Evolutionary conservation across 2,113 vertebrate genomes (phyloP).

Genomic region (Phyllostomus discolor): DNA sequence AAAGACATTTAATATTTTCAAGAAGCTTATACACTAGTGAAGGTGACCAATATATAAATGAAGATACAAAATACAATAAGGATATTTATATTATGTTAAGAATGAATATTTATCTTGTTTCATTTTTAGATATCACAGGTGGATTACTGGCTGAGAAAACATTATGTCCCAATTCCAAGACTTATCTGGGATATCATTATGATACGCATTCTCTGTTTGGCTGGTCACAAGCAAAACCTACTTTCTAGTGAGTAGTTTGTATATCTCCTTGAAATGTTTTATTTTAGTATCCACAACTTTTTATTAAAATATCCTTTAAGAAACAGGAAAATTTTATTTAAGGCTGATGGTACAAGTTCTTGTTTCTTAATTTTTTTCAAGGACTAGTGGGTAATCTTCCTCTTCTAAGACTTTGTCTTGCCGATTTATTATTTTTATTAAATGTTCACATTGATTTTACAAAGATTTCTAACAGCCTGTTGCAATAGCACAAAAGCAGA

Average conservation of each 20-base stretch:
- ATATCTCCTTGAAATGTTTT: constrained; percentile 5
- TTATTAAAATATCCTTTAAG: background rate
- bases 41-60: background rate
- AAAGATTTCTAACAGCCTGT: background rate
- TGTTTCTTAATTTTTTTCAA: constrained; percentile 3
- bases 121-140: constrained; percentile 56
- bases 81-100: background rate
- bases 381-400: background rate
- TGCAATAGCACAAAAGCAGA: background rate
- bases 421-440: background rate
- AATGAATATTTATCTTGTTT: constrained; percentile 9
- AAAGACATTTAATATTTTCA: background rate
- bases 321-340: background rate
- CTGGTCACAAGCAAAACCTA: constrained; percentile 68
- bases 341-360: background rate
- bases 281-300: background rate
- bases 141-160: constrained; percentile 60
- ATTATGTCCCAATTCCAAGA: constrained; percentile 67
- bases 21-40: background rate
- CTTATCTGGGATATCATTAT: constrained; percentile 65
- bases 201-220: constrained; percentile 72
- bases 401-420: background rate
- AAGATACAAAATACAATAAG: background rate
- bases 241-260: constrained; percentile 68
- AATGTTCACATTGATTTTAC: background rate